Conservation (phyloP, 2,797 vertebrate species). For the Poecile montanus region DNA sequence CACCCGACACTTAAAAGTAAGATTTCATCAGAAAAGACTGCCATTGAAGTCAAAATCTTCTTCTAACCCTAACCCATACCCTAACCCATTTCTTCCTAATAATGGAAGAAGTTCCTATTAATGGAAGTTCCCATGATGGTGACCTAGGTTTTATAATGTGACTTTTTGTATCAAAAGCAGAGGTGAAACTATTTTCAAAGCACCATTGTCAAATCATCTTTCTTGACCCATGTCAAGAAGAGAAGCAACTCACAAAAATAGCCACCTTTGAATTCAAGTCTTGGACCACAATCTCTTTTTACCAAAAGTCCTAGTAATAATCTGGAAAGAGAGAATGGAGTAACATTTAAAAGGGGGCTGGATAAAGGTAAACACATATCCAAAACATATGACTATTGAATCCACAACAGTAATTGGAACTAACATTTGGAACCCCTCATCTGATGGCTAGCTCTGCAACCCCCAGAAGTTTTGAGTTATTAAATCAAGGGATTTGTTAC, state of each 20-base stretch:
- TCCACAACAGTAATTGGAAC: background rate
- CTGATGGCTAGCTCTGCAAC: background rate
- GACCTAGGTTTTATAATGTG: background rate
- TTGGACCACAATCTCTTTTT: background rate
- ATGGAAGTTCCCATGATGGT: background rate
- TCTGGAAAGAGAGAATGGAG: background rate
- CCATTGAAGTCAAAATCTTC: background rate
- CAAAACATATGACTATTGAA: background rate
- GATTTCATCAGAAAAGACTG: background rate
- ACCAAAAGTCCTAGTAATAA: background rate
- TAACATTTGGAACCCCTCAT: background rate
- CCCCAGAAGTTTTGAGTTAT: rapidly evolving
- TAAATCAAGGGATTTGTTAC: background rate
- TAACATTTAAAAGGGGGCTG: background rate
- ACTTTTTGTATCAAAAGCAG: background rate
- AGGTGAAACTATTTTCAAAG: background rate
- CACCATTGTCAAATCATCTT: background rate
- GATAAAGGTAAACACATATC: background rate
- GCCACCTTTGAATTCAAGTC: background rate
- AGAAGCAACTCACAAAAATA: background rate
- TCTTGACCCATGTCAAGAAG: background rate
- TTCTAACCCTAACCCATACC: too few relatives aligned
- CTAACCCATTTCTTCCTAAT: too few relatives aligned
- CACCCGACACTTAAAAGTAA: background rate
- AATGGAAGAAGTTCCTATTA: too few relatives aligned